Percentiles rank a stretch among this genome's conserved stretches.
phyloP scores from a whole-genome alignment of 2,797 vertebrate genomes.

The Coilia nasus region DNA sequence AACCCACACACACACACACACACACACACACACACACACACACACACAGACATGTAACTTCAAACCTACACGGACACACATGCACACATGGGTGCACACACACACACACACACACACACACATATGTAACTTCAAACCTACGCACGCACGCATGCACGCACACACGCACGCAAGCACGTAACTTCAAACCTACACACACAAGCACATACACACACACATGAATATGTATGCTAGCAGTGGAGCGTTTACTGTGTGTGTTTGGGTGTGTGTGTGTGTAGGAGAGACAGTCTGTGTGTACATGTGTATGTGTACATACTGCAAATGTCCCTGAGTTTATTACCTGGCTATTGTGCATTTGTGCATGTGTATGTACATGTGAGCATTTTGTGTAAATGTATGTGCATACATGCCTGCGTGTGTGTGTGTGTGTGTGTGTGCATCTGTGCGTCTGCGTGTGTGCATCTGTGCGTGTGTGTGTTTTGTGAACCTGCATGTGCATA shows the following conservation, averaged over 20 bases:
- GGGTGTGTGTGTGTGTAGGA: neutral
- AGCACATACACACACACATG: neutral
- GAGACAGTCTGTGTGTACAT: too few relatives aligned
- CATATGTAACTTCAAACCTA: too few relatives aligned
- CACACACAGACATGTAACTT: neutral
- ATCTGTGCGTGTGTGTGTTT: neutral
- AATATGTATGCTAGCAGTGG: neutral
- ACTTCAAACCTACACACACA: too few relatives aligned
- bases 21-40: neutral
- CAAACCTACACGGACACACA: too few relatives aligned
- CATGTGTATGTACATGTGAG: neutral
- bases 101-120: too few relatives aligned
- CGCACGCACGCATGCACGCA: too few relatives aligned
- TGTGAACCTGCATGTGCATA: neutral
- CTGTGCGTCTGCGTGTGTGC: neutral
- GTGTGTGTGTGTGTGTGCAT: neutral
- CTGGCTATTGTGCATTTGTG: neutral
- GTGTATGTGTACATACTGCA: too few relatives aligned
- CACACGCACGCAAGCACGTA: too few relatives aligned
- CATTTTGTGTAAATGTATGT: neutral
- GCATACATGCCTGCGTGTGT: neutral
- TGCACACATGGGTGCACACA: too few relatives aligned
- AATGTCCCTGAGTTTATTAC: too few relatives aligned
- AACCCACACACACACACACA: neutral
- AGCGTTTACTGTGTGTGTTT: neutral